phyloP scores from a whole-genome alignment of 2,113 vertebrate species.

The Heptranchias perlo region DNA sequence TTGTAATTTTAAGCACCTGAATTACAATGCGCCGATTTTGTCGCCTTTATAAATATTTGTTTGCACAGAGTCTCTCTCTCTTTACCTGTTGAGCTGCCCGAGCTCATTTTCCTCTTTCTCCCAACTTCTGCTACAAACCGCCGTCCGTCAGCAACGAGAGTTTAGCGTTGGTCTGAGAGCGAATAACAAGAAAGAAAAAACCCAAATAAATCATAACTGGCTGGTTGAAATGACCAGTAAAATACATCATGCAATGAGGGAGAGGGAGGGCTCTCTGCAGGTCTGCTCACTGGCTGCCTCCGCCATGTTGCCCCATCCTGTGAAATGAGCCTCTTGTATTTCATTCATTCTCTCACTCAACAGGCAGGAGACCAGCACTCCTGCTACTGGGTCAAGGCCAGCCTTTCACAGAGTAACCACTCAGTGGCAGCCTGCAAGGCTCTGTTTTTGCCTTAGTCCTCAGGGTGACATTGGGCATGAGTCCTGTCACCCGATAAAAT shows the following conservation, averaged over 20 bases:
- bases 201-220: too few relatives aligned
- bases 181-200: background rate
- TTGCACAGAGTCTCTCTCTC: background rate
- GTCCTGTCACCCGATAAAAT: background rate
- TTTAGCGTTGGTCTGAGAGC: background rate
- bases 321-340: background rate
- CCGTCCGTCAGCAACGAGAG: background rate
- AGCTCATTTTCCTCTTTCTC: background rate
- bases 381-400: background rate
- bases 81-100: conserved; percentile 3
- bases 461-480: background rate
- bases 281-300: background rate
- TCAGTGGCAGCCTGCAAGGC: background rate
- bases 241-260: background rate
- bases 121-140: background rate
- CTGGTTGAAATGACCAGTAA: background rate
- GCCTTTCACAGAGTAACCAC: background rate
- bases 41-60: background rate
- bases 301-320: background rate
- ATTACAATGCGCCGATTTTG: background rate
- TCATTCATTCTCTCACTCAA: background rate
- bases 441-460: background rate
- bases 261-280: background rate
- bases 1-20: background rate
- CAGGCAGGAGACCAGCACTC: background rate